Evolutionary conservation across 2,797 vertebrate species (phyloP), one percentile per base, ranked within the genome.

Genomic region (Phyllotis vaccarum): DNA sequence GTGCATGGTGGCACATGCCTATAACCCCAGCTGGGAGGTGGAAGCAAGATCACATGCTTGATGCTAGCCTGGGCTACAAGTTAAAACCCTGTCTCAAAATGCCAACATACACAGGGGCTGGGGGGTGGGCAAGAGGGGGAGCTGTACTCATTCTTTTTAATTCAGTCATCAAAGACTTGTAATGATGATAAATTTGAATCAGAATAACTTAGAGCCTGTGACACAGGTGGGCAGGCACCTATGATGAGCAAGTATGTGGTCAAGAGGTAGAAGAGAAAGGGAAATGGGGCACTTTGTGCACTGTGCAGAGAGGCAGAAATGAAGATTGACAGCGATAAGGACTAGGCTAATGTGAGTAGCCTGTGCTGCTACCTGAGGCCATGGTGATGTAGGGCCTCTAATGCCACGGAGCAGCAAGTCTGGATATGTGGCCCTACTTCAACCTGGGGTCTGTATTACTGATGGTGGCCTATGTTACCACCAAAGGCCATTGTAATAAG

Each of bases 41-140:
- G 31, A 83, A 56, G 10, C 0, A 31, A 10, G 34, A 37, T 37
- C 13, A 29, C 2, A 70, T 49, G 43, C 37, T 52, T 64, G 17
- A 64, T 46, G 40, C 74, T 72, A 89, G 2, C 34, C 56, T 85
- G 24, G 43, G 43, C 46, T 49, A 62, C 58, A 52, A 34, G 74
- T 19, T 11, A 9, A 75, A 56, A 76, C n/a, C 34, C 56, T 75
- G 1, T 66, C 72, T 76, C 74, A 66, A 89, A 75, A 46, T 3
- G 46, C 29, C 29, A 9, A 34, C 29, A 27, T 0, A 34, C 17
- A 88, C 7, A 70, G 3, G 27, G 21, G 27, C n/a, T n/a, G 37
- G 22, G 10, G 8, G 22, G 4, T 2, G 9, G 13, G 13, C 13
- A 1, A 16, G 29, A 6, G 10, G 17, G 14, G 58, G n/a, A 37